Percentiles rank a stretch among this genome's conserved stretches.
These are phyloP conservation scores for Hemitrygon akajei DNA, from an alignment of 2,797 vertebrate species.

Conservation along the genomic window DNA sequence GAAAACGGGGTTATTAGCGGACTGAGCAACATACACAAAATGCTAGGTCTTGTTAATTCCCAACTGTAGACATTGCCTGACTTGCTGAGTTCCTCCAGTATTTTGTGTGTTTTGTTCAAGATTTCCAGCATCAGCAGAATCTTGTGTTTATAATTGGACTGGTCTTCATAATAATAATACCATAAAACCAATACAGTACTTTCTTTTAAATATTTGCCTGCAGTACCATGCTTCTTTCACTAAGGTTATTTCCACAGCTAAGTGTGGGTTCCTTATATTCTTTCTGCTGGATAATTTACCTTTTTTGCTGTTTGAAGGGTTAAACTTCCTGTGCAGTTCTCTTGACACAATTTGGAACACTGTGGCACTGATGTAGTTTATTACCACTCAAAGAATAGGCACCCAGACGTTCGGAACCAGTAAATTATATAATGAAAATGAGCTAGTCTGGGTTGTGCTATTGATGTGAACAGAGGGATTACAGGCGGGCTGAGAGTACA, in stretches of 20 bases:
- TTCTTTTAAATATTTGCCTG: neutral
- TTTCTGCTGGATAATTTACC: neutral
- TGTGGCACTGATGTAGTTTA: neutral
- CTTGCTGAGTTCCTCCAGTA: too few species aligned
- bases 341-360: neutral
- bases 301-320: neutral
- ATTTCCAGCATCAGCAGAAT: too few species aligned
- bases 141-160: neutral
- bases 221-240: neutral
- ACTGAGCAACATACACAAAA: neutral
- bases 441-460: neutral
- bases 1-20: neutral
- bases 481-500: neutral
- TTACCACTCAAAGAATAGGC: neutral
- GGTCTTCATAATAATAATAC: neutral
- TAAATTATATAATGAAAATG: neutral
- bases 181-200: neutral
- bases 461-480: neutral
- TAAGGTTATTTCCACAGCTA: neutral
- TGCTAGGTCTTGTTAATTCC: too few species aligned
- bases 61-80: too few species aligned
- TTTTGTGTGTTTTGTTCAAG: too few species aligned
- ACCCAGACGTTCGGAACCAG: neutral
- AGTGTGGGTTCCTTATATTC: neutral
- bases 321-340: neutral